A percentile compares a stretch with the other conserved stretches of the same genome.
Evolutionary conservation across 2,888 invertebrate genomes (phyloP).

Genomic region (Apamea epomidion): DNA sequence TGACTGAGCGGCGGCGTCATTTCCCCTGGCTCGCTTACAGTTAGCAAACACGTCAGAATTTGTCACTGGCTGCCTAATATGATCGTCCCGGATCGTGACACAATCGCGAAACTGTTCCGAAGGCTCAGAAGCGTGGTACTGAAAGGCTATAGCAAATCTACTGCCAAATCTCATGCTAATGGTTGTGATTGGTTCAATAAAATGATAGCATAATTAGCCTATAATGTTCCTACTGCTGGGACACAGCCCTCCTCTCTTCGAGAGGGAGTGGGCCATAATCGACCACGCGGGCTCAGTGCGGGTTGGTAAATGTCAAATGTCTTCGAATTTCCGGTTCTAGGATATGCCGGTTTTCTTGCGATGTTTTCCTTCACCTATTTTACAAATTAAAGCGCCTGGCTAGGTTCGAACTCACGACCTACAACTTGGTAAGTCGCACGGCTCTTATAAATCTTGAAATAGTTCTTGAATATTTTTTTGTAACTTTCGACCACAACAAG

Average conservation of each 20-base stretch:
- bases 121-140: neutral
- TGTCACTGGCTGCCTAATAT: conserved; percentile 49
- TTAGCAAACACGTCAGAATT: conserved; percentile 51
- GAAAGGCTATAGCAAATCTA: neutral
- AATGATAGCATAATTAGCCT: neutral
- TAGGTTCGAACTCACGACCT: neutral
- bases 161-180: neutral
- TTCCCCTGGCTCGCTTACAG: conserved; percentile 53
- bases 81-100: conserved; percentile 19
- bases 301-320: no score
- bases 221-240: no score
- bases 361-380: neutral
- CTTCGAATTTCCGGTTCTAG: neutral
- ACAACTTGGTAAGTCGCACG: neutral
- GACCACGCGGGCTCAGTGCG: neutral
- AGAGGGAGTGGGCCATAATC: neutral
- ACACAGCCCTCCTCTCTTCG: neutral
- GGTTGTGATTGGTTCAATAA: neutral
- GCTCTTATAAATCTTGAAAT: neutral
- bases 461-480: neutral
- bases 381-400: neutral
- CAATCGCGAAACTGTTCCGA: neutral
- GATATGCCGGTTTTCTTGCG: neutral
- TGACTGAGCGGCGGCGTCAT: conserved; percentile 47
- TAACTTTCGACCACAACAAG: neutral